Conservation (phyloP, 2,888 invertebrate genomes). For the Coremacera marginata region DNA sequence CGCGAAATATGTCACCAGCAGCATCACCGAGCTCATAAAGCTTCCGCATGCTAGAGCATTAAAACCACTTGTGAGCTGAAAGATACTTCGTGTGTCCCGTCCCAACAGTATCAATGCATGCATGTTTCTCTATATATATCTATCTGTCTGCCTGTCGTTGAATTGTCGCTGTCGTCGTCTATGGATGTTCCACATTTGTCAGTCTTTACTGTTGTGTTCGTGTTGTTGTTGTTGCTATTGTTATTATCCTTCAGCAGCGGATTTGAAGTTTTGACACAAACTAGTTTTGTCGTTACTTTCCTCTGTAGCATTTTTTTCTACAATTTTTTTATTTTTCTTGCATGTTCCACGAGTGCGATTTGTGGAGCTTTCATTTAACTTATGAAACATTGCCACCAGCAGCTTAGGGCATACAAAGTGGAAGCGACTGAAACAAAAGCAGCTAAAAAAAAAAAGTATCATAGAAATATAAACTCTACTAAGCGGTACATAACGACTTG, state of each 20-base stretch:
- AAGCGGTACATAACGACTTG: conserved; percentile 21
- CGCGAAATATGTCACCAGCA: conserved; percentile 44
- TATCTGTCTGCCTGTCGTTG: neutral
- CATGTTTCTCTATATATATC: neutral
- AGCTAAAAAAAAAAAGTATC: conserved; percentile 19
- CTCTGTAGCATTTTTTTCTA: neutral
- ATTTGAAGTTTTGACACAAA: neutral
- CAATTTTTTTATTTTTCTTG: conserved; percentile 1
- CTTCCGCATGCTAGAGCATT: neutral
- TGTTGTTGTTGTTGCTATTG: neutral
- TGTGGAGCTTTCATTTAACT: neutral
- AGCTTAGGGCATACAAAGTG: conserved; percentile 2
- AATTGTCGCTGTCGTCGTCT: neutral
- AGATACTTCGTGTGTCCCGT: neutral
- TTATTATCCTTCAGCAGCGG: conserved; percentile 1
- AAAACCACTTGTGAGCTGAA: neutral
- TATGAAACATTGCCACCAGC: too few relatives aligned
- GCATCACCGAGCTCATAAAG: neutral
- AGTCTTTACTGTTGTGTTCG: neutral
- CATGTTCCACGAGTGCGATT: neutral
- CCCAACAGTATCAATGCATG: neutral
- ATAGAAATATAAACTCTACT: neutral
- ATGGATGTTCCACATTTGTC: conserved; percentile 1
- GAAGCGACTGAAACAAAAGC: conserved; percentile 42
- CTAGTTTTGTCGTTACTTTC: neutral